Evolutionary conservation across 2,113 vertebrate species (phyloP).

Genomic region (Urocynchramus pylzowi): DNA sequence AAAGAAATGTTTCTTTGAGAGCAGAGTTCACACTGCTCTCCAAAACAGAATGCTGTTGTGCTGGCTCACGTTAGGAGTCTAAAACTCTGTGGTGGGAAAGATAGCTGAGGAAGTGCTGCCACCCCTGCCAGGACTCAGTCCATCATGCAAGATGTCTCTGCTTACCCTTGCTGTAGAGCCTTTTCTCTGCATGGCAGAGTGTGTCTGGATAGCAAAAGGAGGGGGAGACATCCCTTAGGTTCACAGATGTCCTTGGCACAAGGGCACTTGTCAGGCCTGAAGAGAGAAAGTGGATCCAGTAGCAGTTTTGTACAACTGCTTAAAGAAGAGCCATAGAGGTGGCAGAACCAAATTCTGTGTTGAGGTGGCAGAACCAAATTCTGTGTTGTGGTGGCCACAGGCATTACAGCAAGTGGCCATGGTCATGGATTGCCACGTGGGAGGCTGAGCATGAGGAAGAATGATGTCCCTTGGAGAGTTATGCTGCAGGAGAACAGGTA

Average conservation of each 20-base stretch:
- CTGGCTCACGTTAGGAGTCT: not conserved
- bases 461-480: not conserved
- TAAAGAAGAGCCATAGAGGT: not conserved
- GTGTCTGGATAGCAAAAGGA: not conserved
- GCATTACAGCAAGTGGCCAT: accelerated
- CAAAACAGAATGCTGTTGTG: not conserved
- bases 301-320: not conserved
- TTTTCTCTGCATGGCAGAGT: not conserved
- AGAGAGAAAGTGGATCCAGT: not conserved
- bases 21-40: not conserved
- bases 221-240: not conserved
- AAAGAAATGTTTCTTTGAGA: not conserved
- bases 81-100: not conserved
- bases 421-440: not conserved
- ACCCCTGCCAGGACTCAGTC: not conserved
- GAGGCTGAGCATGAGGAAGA: not conserved
- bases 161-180: not conserved
- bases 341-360: not conserved
- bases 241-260: not conserved
- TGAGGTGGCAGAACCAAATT: not conserved
- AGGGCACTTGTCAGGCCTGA: not conserved
- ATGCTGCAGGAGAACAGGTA: not conserved
- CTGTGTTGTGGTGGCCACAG: not conserved
- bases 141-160: not conserved
- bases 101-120: not conserved